phyloP scores from a whole-genome alignment of 2,797 vertebrate genomes.

The Coregonus ussuriensis region DNA sequence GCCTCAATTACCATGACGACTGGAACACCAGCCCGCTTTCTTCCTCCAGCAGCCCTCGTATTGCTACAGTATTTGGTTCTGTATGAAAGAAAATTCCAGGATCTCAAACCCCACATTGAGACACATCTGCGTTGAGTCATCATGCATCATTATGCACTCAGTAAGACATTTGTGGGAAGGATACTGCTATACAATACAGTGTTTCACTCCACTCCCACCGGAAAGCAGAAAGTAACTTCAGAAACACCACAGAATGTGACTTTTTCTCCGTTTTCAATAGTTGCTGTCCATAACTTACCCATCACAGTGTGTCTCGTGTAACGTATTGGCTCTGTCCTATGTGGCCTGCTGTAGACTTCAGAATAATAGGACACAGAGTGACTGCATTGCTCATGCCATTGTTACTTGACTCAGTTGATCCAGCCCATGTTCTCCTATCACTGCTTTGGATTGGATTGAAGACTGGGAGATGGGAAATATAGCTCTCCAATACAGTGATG shows the following conservation, averaged over 20 bases:
- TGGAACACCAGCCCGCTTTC: not conserved
- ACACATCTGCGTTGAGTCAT: not conserved
- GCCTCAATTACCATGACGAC: constrained; percentile 38
- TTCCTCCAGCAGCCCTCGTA: not conserved
- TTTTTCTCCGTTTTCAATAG: not conserved
- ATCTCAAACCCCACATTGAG: not conserved
- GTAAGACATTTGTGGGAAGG: not conserved
- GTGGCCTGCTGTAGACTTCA: not conserved
- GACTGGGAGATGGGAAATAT: no score
- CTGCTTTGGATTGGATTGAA: no score
- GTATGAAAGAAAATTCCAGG: not conserved
- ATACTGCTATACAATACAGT: not conserved
- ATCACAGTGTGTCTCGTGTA: no score
- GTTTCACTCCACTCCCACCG: not conserved
- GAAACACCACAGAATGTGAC: not conserved
- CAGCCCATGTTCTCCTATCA: no score
- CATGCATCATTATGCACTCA: not conserved
- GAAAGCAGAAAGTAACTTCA: not conserved
- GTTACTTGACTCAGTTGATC: no score
- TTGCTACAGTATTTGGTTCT: not conserved
- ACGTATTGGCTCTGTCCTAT: not conserved
- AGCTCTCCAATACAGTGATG: no score
- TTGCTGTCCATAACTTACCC: not conserved
- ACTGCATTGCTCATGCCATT: no score
- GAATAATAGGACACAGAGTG: no score